Conservation (phyloP, 2,888 invertebrate genomes). For the Ernsta delagoae region DNA sequence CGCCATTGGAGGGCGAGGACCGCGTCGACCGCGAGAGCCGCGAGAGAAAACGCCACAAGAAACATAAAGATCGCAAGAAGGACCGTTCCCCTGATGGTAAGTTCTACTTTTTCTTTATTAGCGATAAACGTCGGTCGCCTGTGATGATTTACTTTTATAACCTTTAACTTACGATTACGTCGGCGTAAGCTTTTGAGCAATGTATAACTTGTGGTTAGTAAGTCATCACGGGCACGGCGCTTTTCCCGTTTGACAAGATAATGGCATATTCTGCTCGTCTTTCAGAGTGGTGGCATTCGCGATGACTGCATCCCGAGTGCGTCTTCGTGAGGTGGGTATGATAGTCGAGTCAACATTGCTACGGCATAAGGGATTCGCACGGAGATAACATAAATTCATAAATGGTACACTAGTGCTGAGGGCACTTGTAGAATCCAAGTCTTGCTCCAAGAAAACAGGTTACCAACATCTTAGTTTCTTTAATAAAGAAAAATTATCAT, state of each 20-base stretch:
- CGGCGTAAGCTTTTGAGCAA: too few species aligned
- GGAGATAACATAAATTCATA: too few species aligned
- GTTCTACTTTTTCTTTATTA: conserved; percentile 52
- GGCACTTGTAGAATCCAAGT: too few species aligned
- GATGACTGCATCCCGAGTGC: conserved; percentile 65
- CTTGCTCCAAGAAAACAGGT: too few species aligned
- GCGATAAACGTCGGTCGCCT: conserved; percentile 53
- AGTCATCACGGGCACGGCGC: conserved; percentile 62
- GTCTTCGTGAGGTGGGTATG: conserved; percentile 39
- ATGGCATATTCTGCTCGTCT: conserved; percentile 82
- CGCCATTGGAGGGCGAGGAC: conserved; percentile 82
- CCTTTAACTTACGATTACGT: conserved; percentile 14
- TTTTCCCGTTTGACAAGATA: conserved; percentile 67
- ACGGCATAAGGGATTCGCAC: too few species aligned
- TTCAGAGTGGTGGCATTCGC: conserved; percentile 80
- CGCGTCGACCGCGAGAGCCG: conserved; percentile 80
- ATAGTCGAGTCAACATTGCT: too few species aligned
- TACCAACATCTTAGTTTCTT: too few species aligned
- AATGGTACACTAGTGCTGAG: too few species aligned
- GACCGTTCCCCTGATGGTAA: conserved; percentile 85
- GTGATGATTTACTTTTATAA: conserved; percentile 57
- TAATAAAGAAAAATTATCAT: too few species aligned
- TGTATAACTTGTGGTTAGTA: conserved; percentile 30
- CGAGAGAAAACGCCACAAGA: conserved; percentile 79
- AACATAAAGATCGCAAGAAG: conserved; percentile 83